Percentiles rank a stretch among this genome's conserved stretches.
These are phyloP conservation scores for Syngnathus floridae DNA, from an alignment of 2,113 vertebrate species.

Conservation along the genomic window DNA sequence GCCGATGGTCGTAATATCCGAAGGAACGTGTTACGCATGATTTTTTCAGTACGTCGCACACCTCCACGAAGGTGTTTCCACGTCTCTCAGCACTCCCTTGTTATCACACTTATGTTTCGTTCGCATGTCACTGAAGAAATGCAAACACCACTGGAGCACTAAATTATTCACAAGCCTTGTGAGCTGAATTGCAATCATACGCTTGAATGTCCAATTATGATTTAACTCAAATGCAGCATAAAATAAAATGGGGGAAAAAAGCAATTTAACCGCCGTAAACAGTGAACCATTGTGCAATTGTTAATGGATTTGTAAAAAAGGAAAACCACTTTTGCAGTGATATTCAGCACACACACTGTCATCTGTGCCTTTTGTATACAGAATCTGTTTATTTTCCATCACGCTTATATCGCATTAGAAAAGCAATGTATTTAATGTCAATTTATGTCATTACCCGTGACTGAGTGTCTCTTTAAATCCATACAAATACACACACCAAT, in stretches of 20 bases:
- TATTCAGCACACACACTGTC: background rate
- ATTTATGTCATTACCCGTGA: background rate
- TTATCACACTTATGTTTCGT: constrained; percentile 6
- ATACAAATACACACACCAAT: background rate
- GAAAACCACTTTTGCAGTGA: constrained; percentile 5
- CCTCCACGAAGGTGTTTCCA: background rate
- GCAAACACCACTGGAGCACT: constrained; percentile 23
- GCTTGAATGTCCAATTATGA: constrained; percentile 19
- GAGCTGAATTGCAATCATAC: constrained; percentile 24
- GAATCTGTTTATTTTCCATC: background rate
- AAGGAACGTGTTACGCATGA: constrained; percentile 10
- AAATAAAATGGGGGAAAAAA: background rate
- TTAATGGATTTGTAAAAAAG: constrained; percentile 20
- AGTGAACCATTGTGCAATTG: constrained; percentile 13
- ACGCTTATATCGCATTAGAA: background rate
- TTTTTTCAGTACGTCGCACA: background rate
- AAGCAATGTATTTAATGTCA: background rate
- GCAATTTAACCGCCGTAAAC: constrained; percentile 9
- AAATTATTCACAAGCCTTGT: constrained; percentile 39
- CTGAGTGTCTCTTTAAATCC: background rate
- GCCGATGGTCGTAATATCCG: constrained; percentile 33
- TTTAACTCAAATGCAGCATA: constrained; percentile 15
- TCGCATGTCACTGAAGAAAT: constrained; percentile 7
- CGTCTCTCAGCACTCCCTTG: background rate
- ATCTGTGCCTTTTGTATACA: background rate